phyloP scores from a whole-genome alignment of 2,797 vertebrate genomes.

The Typhlichthys eigenmanni region DNA sequence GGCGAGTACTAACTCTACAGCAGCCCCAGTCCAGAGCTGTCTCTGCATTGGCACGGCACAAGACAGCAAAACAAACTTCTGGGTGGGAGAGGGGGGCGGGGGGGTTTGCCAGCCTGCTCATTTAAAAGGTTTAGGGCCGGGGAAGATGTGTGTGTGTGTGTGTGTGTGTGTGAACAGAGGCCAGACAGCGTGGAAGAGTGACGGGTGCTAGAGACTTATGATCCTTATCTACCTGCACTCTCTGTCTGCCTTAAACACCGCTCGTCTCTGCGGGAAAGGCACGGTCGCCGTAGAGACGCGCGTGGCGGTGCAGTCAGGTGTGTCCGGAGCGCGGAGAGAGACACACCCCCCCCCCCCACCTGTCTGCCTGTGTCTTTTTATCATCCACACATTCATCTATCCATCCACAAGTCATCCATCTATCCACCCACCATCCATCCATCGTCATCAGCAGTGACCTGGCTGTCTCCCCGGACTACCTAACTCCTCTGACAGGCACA shows the following conservation, averaged over 20 bases:
- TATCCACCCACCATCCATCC: too few relatives aligned
- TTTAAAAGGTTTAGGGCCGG: constrained; percentile 34
- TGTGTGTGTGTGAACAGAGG: constrained; percentile 12
- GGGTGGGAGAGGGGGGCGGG: neutral
- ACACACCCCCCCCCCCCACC: neutral
- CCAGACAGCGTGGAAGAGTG: constrained; percentile 13
- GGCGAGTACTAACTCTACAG: too few relatives aligned
- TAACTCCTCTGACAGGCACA: too few relatives aligned
- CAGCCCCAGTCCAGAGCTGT: neutral
- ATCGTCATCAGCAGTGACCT: too few relatives aligned
- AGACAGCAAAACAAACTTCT: constrained; percentile 28
- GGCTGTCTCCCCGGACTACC: too few relatives aligned
- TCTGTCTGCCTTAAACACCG: constrained; percentile 48
- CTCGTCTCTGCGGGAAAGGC: constrained; percentile 36
- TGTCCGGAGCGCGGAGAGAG: too few relatives aligned
- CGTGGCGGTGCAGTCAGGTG: too few relatives aligned
- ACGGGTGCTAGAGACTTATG: constrained; percentile 40
- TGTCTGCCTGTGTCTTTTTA: too few relatives aligned
- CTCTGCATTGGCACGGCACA: constrained; percentile 12
- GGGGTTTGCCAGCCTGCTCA: constrained; percentile 7
- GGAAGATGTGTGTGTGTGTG: constrained; percentile 37
- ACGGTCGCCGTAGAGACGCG: neutral
- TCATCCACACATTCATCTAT: too few relatives aligned
- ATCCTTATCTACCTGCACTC: constrained; percentile 10
- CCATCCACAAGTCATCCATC: too few relatives aligned